These are phyloP conservation scores for Nymphalis io DNA, from an alignment of 1,140 invertebrate genomes.

Conservation along the genomic window DNA sequence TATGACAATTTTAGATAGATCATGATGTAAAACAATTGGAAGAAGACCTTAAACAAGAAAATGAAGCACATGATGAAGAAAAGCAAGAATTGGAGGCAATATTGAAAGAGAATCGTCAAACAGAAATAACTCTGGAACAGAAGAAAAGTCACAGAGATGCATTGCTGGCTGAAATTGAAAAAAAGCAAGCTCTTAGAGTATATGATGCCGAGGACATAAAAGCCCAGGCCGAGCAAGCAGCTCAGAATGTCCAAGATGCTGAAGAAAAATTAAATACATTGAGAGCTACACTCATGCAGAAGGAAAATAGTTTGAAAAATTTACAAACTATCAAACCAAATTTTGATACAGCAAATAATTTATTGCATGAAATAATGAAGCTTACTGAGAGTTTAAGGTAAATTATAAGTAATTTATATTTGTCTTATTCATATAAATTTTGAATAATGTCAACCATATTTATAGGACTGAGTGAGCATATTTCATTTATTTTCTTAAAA, in stretches of 20 bases:
- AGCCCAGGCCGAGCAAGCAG: slow-evolving; percentile 54
- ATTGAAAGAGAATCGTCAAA: slow-evolving; percentile 52
- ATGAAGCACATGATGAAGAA: slow-evolving; percentile 50
- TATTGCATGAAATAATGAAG: slow-evolving; percentile 63
- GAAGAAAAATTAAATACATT: slow-evolving; percentile 57
- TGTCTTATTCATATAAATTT: neutral
- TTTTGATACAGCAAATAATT: slow-evolving; percentile 57
- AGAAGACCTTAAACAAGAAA: slow-evolving; percentile 63
- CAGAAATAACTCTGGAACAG: slow-evolving; percentile 58
- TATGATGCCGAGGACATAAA: slow-evolving; percentile 69
- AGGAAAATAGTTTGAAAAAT: slow-evolving; percentile 64
- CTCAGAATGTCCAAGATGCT: slow-evolving; percentile 57
- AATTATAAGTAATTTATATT: slow-evolving; percentile 33
- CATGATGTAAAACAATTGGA: slow-evolving; percentile 58
- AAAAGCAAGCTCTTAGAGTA: slow-evolving; percentile 59
- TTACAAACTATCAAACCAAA: slow-evolving; percentile 65
- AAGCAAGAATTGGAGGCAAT: slow-evolving; percentile 54
- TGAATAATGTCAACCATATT: no score
- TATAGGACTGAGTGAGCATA: no score
- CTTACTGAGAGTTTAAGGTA: slow-evolving; percentile 61
- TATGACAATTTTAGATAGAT: slow-evolving; percentile 50
- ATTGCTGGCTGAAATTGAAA: slow-evolving; percentile 58
- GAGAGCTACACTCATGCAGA: slow-evolving; percentile 53
- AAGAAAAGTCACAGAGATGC: slow-evolving; percentile 58
- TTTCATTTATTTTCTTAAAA: no score